Conservation (phyloP, 2,113 vertebrate genomes). For the Mixornis gularis region DNA sequence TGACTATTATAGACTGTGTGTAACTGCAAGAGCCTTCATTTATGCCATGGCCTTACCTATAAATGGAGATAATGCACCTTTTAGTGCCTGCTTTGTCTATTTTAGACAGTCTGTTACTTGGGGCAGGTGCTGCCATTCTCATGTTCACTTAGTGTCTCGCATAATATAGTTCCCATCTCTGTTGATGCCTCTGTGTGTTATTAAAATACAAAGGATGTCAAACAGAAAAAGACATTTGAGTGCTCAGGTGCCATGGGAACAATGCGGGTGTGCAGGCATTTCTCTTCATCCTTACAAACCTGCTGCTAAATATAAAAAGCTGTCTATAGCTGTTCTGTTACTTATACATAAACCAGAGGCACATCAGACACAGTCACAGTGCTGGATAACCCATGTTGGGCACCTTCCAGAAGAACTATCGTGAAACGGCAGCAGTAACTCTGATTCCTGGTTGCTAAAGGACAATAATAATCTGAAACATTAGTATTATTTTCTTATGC, state of each 20-base stretch:
- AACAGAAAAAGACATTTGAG: conserved; percentile 27
- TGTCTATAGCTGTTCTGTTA: background rate
- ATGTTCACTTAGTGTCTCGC: background rate
- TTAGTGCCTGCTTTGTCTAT: background rate
- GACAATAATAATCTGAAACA: background rate
- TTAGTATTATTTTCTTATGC: background rate
- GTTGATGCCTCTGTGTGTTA: background rate
- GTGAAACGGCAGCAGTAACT: background rate
- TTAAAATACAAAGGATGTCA: conserved; percentile 51
- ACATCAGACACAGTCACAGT: background rate
- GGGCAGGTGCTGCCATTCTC: conserved; percentile 8
- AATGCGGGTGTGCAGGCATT: background rate
- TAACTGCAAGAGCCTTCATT: background rate
- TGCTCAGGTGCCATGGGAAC: conserved; percentile 20
- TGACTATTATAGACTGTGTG: background rate
- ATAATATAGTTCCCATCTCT: background rate
- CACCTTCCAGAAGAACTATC: background rate
- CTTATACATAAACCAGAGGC: background rate
- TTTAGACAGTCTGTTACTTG: background rate
- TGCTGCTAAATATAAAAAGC: conserved; percentile 31
- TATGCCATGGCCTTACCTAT: background rate
- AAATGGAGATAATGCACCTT: background rate
- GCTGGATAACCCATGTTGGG: background rate
- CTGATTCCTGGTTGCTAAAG: background rate
- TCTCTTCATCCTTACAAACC: conserved; percentile 2